Evolutionary conservation across 2,888 invertebrate species (phyloP).

Genomic region (Sylvicola fuscatus): DNA sequence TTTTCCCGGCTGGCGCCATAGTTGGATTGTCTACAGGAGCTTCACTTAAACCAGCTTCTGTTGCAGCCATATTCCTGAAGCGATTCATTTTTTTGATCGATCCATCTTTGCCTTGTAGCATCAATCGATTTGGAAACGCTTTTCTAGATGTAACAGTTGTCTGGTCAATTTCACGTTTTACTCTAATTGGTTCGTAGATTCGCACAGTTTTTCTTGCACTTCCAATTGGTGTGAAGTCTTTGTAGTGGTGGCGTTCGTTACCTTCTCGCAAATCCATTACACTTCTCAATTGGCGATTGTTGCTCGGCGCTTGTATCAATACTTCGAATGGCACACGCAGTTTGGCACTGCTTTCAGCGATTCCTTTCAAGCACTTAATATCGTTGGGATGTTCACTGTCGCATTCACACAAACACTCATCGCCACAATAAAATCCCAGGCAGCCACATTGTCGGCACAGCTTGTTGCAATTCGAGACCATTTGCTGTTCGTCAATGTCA

Average conservation of each 20-base stretch:
- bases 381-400: constrained; percentile 13
- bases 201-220: background rate
- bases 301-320: constrained; percentile 21
- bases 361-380: constrained; percentile 17
- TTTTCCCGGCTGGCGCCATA: too few relatives aligned
- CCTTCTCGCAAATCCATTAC: background rate
- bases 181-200: background rate
- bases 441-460: constrained; percentile 22
- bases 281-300: background rate
- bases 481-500: constrained; percentile 14
- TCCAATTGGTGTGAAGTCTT: background rate
- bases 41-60: too few relatives aligned
- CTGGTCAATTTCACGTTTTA: too few relatives aligned
- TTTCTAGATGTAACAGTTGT: too few relatives aligned
- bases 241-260: background rate
- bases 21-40: too few relatives aligned
- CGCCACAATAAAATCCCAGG: constrained; percentile 24
- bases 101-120: too few relatives aligned
- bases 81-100: too few relatives aligned
- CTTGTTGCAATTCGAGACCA: constrained; percentile 17
- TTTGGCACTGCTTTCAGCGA: constrained; percentile 17
- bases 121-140: too few relatives aligned
- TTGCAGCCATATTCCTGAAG: too few relatives aligned
- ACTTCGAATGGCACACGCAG: constrained; percentile 19
- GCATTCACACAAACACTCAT: constrained; percentile 26